phyloP scores from a whole-genome alignment of 2,113 vertebrate species.

The Probosciger aterrimus region DNA sequence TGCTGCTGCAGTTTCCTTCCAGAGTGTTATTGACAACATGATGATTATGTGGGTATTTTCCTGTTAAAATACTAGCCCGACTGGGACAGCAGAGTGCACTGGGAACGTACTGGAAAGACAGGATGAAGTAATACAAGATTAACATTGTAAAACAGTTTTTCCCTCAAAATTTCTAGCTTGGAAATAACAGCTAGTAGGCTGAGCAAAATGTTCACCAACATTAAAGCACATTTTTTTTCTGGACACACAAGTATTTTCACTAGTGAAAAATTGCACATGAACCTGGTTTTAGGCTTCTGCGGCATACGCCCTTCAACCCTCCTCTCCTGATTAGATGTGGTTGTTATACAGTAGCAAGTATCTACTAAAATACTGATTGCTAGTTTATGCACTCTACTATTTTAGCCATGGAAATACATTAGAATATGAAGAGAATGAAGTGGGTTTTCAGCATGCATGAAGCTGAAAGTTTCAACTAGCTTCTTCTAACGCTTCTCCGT shows the following conservation, averaged over 20 bases:
- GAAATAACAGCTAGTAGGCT: background rate
- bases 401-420: rapidly evolving
- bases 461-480: background rate
- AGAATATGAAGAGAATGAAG: background rate
- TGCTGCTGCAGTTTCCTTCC: conserved; percentile 96
- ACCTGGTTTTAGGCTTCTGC: background rate
- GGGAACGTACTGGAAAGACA: conserved; percentile 85
- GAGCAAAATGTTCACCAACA: background rate
- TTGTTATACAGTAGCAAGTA: background rate
- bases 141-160: background rate
- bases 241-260: background rate
- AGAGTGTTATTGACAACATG: conserved; percentile 95
- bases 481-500: background rate
- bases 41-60: conserved; percentile 97
- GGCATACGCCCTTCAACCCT: background rate
- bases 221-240: background rate
- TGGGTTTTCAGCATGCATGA: rapidly evolving
- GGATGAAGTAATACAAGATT: background rate
- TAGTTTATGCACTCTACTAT: background rate
- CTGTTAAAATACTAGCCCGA: conserved; percentile 94
- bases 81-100: conserved; percentile 97
- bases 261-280: background rate
- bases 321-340: rapidly evolving
- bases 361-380: background rate
- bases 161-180: background rate